Evolutionary conservation across 2,113 vertebrate genomes (phyloP).

Genomic region (Perca flavescens): DNA sequence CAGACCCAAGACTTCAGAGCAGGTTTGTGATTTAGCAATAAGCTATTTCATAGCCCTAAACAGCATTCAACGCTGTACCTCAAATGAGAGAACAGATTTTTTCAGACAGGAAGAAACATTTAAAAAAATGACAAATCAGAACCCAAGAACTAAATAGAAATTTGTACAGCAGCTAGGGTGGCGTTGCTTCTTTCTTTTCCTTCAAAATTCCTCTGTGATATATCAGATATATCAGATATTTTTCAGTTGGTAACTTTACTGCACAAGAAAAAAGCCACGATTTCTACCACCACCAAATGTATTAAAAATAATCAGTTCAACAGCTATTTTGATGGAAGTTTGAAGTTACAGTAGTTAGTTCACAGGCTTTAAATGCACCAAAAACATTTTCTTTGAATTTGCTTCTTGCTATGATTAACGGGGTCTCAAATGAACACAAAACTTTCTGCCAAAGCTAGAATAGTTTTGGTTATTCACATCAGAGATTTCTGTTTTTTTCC

Average conservation of each 20-base stretch:
- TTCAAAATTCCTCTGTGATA: not conserved
- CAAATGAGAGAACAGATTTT: constrained; percentile 39
- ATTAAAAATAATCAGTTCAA: not conserved
- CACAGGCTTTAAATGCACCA: not conserved
- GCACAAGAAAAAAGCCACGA: not conserved
- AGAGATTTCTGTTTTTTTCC: not conserved
- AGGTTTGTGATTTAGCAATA: constrained; percentile 8
- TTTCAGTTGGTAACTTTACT: not conserved
- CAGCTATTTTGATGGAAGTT: not conserved
- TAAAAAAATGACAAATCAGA: not conserved
- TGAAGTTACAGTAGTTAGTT: not conserved
- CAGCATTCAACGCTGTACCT: not conserved
- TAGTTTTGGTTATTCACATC: not conserved
- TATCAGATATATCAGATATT: not conserved
- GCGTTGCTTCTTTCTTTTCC: not conserved
- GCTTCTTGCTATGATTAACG: not conserved
- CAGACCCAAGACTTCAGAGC: constrained; percentile 15
- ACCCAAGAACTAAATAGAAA: not conserved
- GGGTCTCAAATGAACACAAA: not conserved
- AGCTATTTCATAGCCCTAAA: not conserved
- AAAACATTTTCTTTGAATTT: not conserved
- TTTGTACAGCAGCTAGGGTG: not conserved
- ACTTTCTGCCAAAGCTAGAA: not conserved
- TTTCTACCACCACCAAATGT: not conserved
- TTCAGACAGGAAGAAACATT: too few relatives aligned